These are phyloP conservation scores for Gymnoscopelus braueri DNA, from an alignment of 2,797 vertebrate species.

Conservation along the genomic window DNA sequence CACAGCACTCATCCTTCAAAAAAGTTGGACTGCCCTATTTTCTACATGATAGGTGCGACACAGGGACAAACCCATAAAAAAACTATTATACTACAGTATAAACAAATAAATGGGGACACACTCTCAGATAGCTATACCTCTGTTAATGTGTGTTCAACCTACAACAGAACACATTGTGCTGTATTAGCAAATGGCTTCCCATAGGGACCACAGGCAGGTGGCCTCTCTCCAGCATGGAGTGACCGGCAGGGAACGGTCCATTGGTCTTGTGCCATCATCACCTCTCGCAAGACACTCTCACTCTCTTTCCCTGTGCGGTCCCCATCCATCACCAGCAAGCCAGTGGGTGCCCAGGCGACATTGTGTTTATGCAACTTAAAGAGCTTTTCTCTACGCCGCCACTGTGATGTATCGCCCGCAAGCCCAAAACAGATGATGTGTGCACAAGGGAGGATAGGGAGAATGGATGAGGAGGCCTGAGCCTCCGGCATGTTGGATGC, in stretches of 20 bases:
- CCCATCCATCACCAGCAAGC: conserved; percentile 67
- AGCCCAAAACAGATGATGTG: conserved; percentile 69
- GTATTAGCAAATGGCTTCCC: not conserved
- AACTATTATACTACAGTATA: no score
- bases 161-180: no score
- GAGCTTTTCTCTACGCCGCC: conserved; percentile 60
- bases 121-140: no score
- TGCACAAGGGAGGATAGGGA: conserved; percentile 41
- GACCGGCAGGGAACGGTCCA: conserved; percentile 18
- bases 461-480: conserved; percentile 42
- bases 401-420: conserved; percentile 66
- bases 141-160: no score
- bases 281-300: conserved; percentile 36
- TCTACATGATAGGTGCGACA: no score
- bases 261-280: conserved; percentile 30
- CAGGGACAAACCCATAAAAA: no score
- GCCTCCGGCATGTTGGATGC: conserved; percentile 25
- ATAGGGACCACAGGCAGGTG: not conserved
- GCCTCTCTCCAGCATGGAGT: conserved; percentile 1
- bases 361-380: conserved; percentile 75
- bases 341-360: conserved; percentile 47
- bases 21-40: no score
- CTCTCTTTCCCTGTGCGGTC: conserved; percentile 41
- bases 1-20: no score
- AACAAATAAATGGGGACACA: no score